These are phyloP conservation scores for Pollimyrus isidori DNA, from an alignment of 2,113 vertebrate species.

Conservation along the genomic window DNA sequence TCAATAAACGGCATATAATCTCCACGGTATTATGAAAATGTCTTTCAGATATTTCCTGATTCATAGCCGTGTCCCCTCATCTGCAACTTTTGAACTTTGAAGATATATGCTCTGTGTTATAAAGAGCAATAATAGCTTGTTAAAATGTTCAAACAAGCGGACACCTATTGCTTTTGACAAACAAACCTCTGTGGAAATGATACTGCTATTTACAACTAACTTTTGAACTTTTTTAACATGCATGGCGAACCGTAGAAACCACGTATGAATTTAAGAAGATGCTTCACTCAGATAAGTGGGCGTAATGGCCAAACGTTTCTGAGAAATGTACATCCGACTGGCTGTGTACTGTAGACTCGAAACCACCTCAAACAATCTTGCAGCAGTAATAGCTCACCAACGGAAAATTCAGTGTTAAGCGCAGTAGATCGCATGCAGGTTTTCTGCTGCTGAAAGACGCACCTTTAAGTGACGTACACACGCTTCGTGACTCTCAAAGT, in stretches of 20 bases:
- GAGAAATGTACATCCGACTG: neutral
- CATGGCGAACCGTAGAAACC: neutral
- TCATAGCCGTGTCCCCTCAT: neutral
- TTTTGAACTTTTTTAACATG: neutral
- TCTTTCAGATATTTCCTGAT: neutral
- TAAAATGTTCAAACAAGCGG: neutral
- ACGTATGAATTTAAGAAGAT: neutral
- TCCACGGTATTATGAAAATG: neutral
- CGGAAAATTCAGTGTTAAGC: neutral
- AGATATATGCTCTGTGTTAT: neutral
- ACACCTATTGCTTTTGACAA: neutral
- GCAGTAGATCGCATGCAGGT: neutral
- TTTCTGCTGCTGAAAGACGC: neutral
- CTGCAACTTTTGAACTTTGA: neutral
- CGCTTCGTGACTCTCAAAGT: neutral
- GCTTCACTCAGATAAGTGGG: neutral
- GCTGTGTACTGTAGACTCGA: neutral
- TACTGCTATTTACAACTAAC: neutral
- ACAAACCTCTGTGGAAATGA: neutral
- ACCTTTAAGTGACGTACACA: neutral
- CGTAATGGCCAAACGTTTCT: neutral
- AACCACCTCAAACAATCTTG: neutral
- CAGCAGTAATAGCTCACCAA: neutral
- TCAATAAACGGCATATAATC: neutral
- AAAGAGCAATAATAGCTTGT: neutral